These are phyloP conservation scores for Acanthurus lineatus DNA, from an alignment of 2,797 vertebrate genomes.

Conservation along the genomic window DNA sequence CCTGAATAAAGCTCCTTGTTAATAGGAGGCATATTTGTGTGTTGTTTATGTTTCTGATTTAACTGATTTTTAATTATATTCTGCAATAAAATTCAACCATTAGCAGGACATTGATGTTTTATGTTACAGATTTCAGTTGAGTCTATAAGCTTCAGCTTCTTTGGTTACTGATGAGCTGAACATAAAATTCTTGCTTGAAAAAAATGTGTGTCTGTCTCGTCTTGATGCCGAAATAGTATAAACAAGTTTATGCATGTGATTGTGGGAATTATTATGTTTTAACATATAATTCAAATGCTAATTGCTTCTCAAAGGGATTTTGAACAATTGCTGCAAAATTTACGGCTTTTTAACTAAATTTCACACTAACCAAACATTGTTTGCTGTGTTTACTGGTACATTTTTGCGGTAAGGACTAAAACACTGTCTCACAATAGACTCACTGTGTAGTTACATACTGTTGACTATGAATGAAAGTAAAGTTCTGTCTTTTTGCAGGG, in stretches of 20 bases:
- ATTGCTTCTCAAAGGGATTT: constrained; percentile 17
- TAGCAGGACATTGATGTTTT: background rate
- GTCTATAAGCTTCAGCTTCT: constrained; percentile 43
- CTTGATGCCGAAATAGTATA: constrained; percentile 13
- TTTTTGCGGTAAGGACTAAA: background rate
- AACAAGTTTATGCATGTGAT: constrained; percentile 26
- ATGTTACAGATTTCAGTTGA: constrained; percentile 72
- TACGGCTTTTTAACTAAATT: background rate
- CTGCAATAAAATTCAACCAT: background rate
- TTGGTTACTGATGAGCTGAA: constrained; percentile 46
- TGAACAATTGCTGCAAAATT: background rate
- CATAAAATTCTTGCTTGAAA: constrained; percentile 25
- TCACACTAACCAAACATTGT: constrained; percentile 31
- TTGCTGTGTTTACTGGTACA: background rate
- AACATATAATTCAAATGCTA: constrained; percentile 38
- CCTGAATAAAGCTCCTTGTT: background rate
- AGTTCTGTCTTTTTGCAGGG: constrained; percentile 80
- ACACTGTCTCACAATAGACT: background rate
- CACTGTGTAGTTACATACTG: background rate
- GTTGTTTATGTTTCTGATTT: background rate
- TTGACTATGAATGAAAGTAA: background rate
- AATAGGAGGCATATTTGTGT: background rate
- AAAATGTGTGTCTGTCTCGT: constrained; percentile 18
- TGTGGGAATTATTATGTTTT: constrained; percentile 16
- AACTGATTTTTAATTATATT: background rate